These are phyloP conservation scores for Carlito syrichta DNA, from an alignment of 2,113 vertebrate genomes.

Conservation along the genomic window DNA sequence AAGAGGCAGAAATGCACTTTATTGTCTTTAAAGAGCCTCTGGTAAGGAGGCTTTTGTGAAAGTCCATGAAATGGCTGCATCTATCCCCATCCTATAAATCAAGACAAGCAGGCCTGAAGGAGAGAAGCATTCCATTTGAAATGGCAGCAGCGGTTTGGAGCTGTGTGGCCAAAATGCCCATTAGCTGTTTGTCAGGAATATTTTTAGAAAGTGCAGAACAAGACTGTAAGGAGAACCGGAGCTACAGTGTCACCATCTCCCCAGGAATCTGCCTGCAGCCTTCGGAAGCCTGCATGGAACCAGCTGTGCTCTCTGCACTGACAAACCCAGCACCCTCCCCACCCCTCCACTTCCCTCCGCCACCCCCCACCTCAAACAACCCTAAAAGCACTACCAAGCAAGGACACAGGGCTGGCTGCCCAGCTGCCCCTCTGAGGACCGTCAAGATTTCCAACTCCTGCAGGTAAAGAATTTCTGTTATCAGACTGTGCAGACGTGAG, in stretches of 20 bases:
- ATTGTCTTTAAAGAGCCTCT: neutral
- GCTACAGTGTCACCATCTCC: neutral
- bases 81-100: neutral
- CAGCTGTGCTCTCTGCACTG: neutral
- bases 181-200: slow-evolving; percentile 60
- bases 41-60: neutral
- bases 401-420: neutral
- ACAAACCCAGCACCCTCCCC: neutral
- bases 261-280: neutral
- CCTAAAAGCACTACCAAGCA: neutral
- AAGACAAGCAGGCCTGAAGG: neutral
- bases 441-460: neutral
- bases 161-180: slow-evolving; percentile 55
- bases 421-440: rapidly evolving
- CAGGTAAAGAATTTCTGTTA: neutral
- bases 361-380: no score
- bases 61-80: neutral
- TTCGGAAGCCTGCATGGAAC: neutral
- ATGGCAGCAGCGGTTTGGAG: neutral
- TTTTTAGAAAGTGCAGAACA: slow-evolving; percentile 65
- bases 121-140: neutral
- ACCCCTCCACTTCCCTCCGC: no score
- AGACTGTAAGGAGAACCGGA: neutral
- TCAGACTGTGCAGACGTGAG: neutral
- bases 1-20: neutral